A percentile compares a stretch with the other conserved stretches of the same genome.
phyloP scores from a whole-genome alignment of 2,797 vertebrate species.

The Cyprinodon diabolis region DNA sequence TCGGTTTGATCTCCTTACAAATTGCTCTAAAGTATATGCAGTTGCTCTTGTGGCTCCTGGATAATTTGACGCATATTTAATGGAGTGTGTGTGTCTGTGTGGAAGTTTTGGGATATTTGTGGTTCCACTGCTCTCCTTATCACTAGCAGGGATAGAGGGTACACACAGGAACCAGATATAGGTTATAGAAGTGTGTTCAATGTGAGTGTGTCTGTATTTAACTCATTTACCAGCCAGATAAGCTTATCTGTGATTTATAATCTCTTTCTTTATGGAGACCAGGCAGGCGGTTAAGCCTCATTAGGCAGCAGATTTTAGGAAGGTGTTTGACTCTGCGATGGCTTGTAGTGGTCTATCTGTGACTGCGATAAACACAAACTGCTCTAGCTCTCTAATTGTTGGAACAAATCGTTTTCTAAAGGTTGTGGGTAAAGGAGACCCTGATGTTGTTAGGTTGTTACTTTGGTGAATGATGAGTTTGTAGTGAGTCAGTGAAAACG shows the following conservation, averaged over 20 bases:
- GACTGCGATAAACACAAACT: conserved; percentile 10
- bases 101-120: conserved; percentile 6
- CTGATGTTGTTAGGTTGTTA: conserved; percentile 4
- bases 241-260: conserved; percentile 64
- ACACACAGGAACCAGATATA: conserved; percentile 47
- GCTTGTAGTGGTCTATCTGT: conserved; percentile 22
- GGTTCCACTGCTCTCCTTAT: conserved; percentile 22
- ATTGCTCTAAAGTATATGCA: conserved; percentile 1
- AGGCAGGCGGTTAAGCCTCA: conserved; percentile 47
- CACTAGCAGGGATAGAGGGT: conserved; percentile 33
- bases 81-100: conserved; percentile 3
- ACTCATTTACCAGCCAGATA: conserved; percentile 59
- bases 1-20: conserved; percentile 5
- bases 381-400: conserved; percentile 2
- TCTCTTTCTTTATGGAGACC: conserved; percentile 41
- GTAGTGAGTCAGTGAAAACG: conserved; percentile 6
- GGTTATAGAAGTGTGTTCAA: conserved; percentile 13
- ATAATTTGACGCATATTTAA: conserved; percentile 18
- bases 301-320: conserved; percentile 54
- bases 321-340: conserved; percentile 32
- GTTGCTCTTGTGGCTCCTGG: not conserved
- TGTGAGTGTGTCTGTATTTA: conserved; percentile 10
- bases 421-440: conserved; percentile 6
- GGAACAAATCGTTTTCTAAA: not conserved
- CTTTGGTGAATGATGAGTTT: conserved; percentile 3